Evolutionary conservation across 35 echinoderm and acorn worm genomes (phyloP), one percentile per base, ranked within the genome.

Genomic region (Chiridota heheva): DNA sequence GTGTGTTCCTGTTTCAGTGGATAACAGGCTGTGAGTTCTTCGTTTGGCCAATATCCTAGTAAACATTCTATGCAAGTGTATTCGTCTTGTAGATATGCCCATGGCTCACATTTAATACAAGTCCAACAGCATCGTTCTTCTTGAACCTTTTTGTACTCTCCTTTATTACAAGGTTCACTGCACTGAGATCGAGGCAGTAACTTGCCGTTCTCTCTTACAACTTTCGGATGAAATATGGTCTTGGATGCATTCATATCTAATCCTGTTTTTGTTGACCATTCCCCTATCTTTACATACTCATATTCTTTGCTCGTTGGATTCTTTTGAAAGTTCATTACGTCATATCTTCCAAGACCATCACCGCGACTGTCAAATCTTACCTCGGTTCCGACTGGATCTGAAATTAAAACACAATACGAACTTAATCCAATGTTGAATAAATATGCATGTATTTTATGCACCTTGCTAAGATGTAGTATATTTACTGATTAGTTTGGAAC

Each of bases 61-160:
- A 53, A 72, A 53, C 95, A 98, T n/a, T 91, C 65, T 36, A 45
- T 32, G 60, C 95, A 98, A 0, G 72, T 91, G 29, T 84, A 88
- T 69, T 98, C 95, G 38, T 98, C 69, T 69, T 74, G 41, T 20
- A 98, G 72, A 49, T 81, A 98, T 35, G 91, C 89, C 43, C 86
- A 76, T 15, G 84, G 85, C 26, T 73, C 13, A 46, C 95, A 98
- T 38, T 60, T 83, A 1, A 84, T 69, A 37, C 95, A 98, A 20
- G 88, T 58, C 95, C 95, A 98, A 60, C 95, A 98, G 56, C 95
- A 98, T 8, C 92, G 62, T 33, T 87, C 89, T 32, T 91, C 89
- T 29, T 91, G 88, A 2, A 98, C 43, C 29, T 88, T 41, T 79
- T 98, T 98, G 5, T 84, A 77, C 53, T 98, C 89, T 61, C 80